Evolutionary conservation across 2,797 vertebrate species (phyloP).

Genomic region (Xenopus petersii): DNA sequence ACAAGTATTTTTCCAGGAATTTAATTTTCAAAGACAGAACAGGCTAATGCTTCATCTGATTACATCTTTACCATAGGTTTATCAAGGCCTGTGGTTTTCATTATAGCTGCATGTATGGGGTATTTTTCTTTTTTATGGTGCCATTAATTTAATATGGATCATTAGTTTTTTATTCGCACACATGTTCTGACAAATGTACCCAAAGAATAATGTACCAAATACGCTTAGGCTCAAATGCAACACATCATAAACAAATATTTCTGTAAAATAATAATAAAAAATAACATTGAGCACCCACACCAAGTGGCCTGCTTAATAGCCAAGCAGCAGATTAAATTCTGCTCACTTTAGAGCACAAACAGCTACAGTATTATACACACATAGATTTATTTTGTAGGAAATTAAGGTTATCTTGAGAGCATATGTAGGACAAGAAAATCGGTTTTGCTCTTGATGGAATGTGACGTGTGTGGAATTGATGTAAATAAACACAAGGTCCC

Average conservation of each 20-base stretch:
- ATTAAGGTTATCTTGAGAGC: constrained; percentile 63
- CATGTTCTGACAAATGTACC: constrained; percentile 93
- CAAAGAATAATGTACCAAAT: constrained; percentile 89
- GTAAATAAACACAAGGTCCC: constrained; percentile 65
- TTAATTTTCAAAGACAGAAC: constrained; percentile 71
- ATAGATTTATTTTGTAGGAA: constrained; percentile 60
- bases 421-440: constrained; percentile 64
- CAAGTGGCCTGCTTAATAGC: constrained; percentile 42
- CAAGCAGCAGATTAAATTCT: constrained; percentile 34
- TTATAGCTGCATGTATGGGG: constrained; percentile 74
- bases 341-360: constrained; percentile 34
- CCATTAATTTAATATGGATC: constrained; percentile 96
- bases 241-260: constrained; percentile 84
- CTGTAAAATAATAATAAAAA: constrained; percentile 58
- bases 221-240: constrained; percentile 77
- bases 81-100: constrained; percentile 82
- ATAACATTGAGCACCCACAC: constrained; percentile 34
- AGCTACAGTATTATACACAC: constrained; percentile 36
- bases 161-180: constrained; percentile 89
- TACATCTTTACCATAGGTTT: constrained; percentile 85
- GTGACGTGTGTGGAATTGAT: constrained; percentile 67
- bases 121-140: constrained; percentile 95
- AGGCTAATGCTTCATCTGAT: constrained; percentile 76
- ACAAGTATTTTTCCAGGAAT: constrained; percentile 74
- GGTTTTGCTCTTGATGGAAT: constrained; percentile 65